Conservation (phyloP, 1,140 invertebrate genomes). For the Meloidogyne chitwoodi region DNA sequence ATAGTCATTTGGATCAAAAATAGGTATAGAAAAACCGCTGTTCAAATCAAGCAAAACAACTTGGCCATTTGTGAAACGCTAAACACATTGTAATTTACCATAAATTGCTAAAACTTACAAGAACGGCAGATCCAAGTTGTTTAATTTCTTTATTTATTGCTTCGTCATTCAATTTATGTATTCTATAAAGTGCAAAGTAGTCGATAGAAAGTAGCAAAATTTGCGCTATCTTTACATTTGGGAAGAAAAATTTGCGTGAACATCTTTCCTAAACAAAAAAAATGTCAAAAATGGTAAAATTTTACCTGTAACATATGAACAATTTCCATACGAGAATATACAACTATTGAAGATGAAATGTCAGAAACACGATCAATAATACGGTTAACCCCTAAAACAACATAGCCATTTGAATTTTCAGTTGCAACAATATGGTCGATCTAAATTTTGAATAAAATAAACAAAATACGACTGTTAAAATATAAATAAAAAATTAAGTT, state of each 20-base stretch:
- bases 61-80: slow-evolving; percentile 10
- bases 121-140: neutral
- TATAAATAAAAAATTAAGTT: neutral
- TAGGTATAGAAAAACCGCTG: slow-evolving; percentile 1
- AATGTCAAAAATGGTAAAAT: neutral
- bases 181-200: slow-evolving; percentile 11
- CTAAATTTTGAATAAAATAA: slow-evolving; percentile 1
- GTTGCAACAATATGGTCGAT: slow-evolving; percentile 21
- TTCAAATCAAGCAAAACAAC: slow-evolving; percentile 10
- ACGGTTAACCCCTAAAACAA: slow-evolving; percentile 19
- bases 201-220: slow-evolving; percentile 13
- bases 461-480: too few species aligned
- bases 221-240: slow-evolving; percentile 8
- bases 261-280: neutral
- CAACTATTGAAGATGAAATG: slow-evolving; percentile 11
- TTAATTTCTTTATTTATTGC: neutral
- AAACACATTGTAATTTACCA: neutral
- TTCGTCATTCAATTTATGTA: neutral
- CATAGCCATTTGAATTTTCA: slow-evolving; percentile 10
- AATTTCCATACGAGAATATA: slow-evolving; percentile 22
- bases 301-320: slow-evolving; percentile 26
- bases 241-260: slow-evolving; percentile 5
- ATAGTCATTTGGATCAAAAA: neutral
- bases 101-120: neutral
- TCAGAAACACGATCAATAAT: neutral